Percentiles rank a stretch among this genome's conserved stretches.
Conservation (phyloP, 2,797 vertebrate genomes). For the Pseudomugil tenellus region DNA sequence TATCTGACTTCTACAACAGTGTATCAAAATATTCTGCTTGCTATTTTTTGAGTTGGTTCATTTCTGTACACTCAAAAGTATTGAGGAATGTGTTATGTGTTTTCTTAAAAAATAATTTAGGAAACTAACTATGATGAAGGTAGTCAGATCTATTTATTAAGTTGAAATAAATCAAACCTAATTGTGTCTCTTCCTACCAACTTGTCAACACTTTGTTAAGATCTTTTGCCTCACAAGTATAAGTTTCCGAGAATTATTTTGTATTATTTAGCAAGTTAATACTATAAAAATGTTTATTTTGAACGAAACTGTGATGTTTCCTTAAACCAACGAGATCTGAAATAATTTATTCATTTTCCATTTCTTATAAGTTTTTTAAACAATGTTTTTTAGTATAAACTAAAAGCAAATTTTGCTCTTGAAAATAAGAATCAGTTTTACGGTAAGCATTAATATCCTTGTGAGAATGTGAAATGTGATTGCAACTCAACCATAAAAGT, state of each 20-base stretch:
- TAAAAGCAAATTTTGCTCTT: no score
- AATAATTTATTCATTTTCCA: no score
- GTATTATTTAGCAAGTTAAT: background rate
- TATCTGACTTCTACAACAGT: background rate
- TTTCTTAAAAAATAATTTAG: background rate
- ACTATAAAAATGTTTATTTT: slow-evolving; percentile 19
- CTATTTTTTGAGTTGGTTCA: slow-evolving; percentile 17
- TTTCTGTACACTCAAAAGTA: background rate
- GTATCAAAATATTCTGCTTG: background rate
- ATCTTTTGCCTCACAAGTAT: background rate
- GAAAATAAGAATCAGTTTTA: no score
- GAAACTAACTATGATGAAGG: background rate
- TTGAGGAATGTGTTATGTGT: background rate
- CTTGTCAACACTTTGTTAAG: background rate
- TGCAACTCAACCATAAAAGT: no score
- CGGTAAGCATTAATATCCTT: no score
- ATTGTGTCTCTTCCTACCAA: background rate
- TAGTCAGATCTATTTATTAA: background rate
- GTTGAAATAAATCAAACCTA: background rate
- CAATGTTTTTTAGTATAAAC: no score
- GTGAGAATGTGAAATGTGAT: no score
- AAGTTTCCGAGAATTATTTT: background rate
- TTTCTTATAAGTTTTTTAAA: no score
- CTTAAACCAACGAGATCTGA: no score
- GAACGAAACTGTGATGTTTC: no score